A percentile compares a stretch with the other conserved stretches of the same genome.
These are phyloP conservation scores for Trilocha varians DNA, from an alignment of 2,888 invertebrate genomes.

Conservation along the genomic window DNA sequence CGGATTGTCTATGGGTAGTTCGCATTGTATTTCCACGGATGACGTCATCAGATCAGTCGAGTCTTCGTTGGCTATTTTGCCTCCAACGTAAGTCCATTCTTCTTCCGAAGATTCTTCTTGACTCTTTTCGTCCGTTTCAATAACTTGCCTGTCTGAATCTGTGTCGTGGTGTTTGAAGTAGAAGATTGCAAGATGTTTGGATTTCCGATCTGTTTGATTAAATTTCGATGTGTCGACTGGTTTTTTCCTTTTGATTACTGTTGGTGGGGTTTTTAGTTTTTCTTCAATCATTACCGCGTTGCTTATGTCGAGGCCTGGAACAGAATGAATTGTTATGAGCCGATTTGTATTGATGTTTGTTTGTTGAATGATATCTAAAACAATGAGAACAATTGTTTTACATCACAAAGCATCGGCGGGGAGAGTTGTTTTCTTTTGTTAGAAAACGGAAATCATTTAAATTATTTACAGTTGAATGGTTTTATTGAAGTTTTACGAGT, in stretches of 20 bases:
- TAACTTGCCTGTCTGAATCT: constrained; percentile 83
- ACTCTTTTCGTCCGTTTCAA: constrained; percentile 60
- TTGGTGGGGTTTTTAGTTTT: constrained; percentile 52
- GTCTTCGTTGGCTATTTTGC: constrained; percentile 57
- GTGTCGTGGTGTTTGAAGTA: constrained; percentile 91
- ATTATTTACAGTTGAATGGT: constrained; percentile 7
- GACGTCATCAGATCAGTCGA: constrained; percentile 68
- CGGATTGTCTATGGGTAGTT: constrained; percentile 48
- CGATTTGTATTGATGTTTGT: constrained; percentile 17
- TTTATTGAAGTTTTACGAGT: constrained; percentile 5
- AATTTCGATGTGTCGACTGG: constrained; percentile 74
- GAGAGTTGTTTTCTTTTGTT: constrained; percentile 17
- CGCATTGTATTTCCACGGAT: constrained; percentile 64
- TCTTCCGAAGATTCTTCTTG: constrained; percentile 66
- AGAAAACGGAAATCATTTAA: constrained; percentile 27
- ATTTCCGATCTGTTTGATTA: constrained; percentile 82
- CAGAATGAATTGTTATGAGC: constrained; percentile 10
- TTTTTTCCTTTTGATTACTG: constrained; percentile 66
- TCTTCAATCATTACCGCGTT: constrained; percentile 34
- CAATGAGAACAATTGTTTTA: constrained; percentile 36
- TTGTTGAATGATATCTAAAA: constrained; percentile 30
- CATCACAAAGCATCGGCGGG: constrained; percentile 28
- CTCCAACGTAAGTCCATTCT: constrained; percentile 79
- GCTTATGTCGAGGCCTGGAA: constrained; percentile 44
- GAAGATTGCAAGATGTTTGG: constrained; percentile 87